Base-by-base conservation (phyloP, 1,140 invertebrate genomes). In the Pachypsylla venusta region DNA sequence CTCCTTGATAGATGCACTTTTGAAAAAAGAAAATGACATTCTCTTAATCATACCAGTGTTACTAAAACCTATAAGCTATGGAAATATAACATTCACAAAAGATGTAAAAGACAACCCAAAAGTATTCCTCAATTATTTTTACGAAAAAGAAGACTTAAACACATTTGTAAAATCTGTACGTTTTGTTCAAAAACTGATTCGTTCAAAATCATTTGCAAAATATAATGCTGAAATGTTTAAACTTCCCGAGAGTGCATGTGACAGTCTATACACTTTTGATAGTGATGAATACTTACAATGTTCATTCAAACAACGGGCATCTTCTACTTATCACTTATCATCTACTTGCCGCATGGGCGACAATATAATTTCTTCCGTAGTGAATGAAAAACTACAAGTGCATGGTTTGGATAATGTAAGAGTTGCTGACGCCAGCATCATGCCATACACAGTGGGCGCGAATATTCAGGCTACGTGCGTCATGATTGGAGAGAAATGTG, bases 401-500 rank as follows among this genome's bases (percentile, higher is more conserved):
- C 74, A 81, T 64, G 84, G 84, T 0, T 71, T 87, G 2, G 74
- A 76, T n/a, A 48, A 48, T 48, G 42, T 48, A 74, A 76, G 85
- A 25, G 81, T 88, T 13, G 81, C 81, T 2, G 85, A 88, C 68
- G 83, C 83, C 0, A 86, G 83, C 27, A 73, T 87, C 20, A 85
- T 87, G 80, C 85, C 85, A 0, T 67, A 69, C 1, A 77, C 85
- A 1, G 76, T 79, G 1, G 81, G 80, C 1, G 85, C 85, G 4
- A 88, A 89, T 67, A 86, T 85, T 1, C 84, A 86, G 65, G 85
- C 85, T 3, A 82, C 86, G 1, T 74, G 77, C 19, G 81, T 89
- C 26, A 89, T 90, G 85, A 84, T 91, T 27, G 87, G 79, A 0
- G 87, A 91, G 66, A 79, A 83, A 60, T 84, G 79, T 1, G 79